These are phyloP conservation scores for Phalloptychus januarius DNA, from an alignment of 2,797 vertebrate species.

Conservation along the genomic window DNA sequence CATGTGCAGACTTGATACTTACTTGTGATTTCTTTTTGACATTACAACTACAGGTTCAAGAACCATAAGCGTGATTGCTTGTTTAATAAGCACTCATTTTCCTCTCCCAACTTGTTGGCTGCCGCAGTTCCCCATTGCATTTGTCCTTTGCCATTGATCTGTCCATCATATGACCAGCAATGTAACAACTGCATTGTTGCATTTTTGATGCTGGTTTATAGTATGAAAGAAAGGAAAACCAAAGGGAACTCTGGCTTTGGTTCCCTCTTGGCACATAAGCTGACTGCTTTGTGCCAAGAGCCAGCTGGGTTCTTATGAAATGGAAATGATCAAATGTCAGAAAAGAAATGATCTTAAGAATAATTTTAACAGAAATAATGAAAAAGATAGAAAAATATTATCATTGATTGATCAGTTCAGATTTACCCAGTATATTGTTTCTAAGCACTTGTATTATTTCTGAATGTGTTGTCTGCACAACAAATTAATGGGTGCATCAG, in stretches of 20 bases:
- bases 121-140: not conserved
- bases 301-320: not conserved
- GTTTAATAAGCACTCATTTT: constrained; percentile 19
- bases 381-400: not conserved
- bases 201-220: too few relatives aligned
- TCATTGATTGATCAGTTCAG: not conserved
- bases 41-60: not conserved
- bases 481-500: not conserved
- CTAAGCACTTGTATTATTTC: not conserved
- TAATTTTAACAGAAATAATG: not conserved
- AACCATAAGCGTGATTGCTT: constrained; percentile 28
- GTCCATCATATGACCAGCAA: not conserved
- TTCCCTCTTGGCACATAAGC: too few relatives aligned
- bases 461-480: not conserved
- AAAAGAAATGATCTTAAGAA: not conserved
- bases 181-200: not conserved
- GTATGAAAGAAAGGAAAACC: not conserved
- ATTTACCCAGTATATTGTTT: not conserved
- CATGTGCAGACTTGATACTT: not conserved
- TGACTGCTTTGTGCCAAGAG: not conserved
- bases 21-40: not conserved
- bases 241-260: not conserved
- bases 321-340: not conserved
- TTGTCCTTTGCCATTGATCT: not conserved
- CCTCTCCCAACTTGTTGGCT: not conserved